Percentiles rank a stretch among this genome's conserved stretches.
Conservation (phyloP, 2,797 vertebrate species). For the Apodemus agrarius region DNA sequence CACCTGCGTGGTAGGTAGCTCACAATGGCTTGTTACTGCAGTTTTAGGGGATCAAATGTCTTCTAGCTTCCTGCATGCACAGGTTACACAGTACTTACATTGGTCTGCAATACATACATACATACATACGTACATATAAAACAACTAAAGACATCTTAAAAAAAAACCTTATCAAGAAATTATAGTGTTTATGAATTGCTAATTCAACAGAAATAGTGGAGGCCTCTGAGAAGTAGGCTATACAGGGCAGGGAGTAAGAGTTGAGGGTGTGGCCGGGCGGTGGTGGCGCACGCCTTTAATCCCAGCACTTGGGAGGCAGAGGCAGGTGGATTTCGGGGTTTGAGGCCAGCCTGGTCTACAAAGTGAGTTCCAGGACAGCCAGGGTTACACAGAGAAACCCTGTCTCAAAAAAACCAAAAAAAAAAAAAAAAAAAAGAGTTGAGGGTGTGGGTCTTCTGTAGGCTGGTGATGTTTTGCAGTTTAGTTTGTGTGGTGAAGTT, state of each 20-base stretch:
- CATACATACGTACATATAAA: not conserved
- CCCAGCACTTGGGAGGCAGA: too few species aligned
- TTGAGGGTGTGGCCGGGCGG: not conserved
- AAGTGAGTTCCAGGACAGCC: too few species aligned
- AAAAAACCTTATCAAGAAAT: not conserved
- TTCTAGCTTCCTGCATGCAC: not conserved
- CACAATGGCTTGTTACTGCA: not conserved
- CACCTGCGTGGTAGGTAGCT: not conserved
- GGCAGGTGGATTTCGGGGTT: too few species aligned
- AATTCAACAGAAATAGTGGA: not conserved
- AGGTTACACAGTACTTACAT: not conserved
- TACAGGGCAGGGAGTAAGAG: not conserved
- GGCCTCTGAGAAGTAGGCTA: not conserved
- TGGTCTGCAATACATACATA: not conserved
- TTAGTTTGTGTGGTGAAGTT: not conserved
- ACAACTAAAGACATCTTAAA: not conserved
- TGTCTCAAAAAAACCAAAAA: too few species aligned
- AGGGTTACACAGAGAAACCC: too few species aligned
- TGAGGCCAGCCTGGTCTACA: too few species aligned
- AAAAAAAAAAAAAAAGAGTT: too few species aligned
- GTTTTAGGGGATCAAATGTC: not conserved
- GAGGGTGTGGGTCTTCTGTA: not conserved
- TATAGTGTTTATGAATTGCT: slow-evolving; percentile 24
- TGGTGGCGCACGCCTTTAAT: too few species aligned
- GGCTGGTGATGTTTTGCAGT: not conserved